phyloP scores from a whole-genome alignment of 2,113 vertebrate species.

The Mirounga angustirostris region DNA sequence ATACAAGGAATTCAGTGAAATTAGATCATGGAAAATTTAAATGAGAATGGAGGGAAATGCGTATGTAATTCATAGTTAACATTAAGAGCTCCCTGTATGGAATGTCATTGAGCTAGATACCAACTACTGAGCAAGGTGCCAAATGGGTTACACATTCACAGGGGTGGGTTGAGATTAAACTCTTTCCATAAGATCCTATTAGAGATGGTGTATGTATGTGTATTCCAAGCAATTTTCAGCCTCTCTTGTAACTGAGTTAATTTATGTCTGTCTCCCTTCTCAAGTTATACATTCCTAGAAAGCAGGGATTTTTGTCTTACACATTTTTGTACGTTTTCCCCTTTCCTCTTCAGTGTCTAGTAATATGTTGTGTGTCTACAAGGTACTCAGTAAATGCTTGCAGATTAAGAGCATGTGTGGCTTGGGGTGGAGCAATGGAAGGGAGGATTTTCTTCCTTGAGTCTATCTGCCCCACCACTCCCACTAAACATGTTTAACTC shows the following conservation, averaged over 20 bases:
- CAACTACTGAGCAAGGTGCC: slow-evolving; percentile 47
- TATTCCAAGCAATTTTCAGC: background rate
- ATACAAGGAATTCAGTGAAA: background rate
- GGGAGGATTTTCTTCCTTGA: background rate
- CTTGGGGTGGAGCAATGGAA: background rate
- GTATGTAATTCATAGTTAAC: slow-evolving; percentile 49
- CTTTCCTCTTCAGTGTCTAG: background rate
- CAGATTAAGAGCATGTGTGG: background rate
- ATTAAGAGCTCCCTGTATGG: slow-evolving; percentile 6
- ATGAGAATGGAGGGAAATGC: slow-evolving; percentile 33
- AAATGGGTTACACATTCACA: background rate
- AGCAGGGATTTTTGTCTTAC: background rate
- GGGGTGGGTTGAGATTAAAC: background rate
- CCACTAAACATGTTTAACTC: background rate
- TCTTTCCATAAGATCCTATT: slow-evolving; percentile 10
- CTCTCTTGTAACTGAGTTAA: background rate
- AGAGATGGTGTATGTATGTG: background rate
- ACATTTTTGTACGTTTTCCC: background rate
- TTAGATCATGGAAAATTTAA: slow-evolving; percentile 40
- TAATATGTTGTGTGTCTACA: background rate
- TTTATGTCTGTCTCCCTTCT: background rate
- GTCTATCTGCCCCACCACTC: background rate
- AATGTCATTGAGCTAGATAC: slow-evolving; percentile 23
- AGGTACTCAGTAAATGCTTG: background rate
- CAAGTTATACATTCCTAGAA: slow-evolving; percentile 27